Percentiles rank a stretch among this genome's conserved stretches.
Evolutionary conservation across 2,888 invertebrate species (phyloP).

Genomic region (Leptinotarsa rubiginosa): DNA sequence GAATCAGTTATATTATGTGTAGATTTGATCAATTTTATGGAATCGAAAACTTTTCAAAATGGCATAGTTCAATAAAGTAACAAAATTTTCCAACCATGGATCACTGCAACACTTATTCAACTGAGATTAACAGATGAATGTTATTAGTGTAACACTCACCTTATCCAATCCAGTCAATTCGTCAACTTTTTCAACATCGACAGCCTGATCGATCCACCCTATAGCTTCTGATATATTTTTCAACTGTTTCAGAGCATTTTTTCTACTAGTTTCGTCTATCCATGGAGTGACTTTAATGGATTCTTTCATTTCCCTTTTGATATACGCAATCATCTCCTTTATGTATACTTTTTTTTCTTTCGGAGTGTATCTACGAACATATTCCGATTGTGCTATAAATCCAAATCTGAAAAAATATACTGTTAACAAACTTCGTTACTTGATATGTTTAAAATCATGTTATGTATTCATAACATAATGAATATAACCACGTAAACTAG

Average conservation of each 20-base stretch:
- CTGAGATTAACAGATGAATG: too few relatives aligned
- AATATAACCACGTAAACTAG: too few relatives aligned
- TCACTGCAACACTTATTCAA: too few relatives aligned
- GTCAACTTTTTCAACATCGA: slow-evolving; percentile 51
- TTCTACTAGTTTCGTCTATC: slow-evolving; percentile 51
- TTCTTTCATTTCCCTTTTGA: slow-evolving; percentile 49
- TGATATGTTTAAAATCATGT: too few relatives aligned
- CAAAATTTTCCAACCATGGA: too few relatives aligned
- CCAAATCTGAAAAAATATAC: slow-evolving; percentile 47
- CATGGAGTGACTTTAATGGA: slow-evolving; percentile 46
- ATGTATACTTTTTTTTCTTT: slow-evolving; percentile 47
- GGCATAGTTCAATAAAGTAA: too few relatives aligned
- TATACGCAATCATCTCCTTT: slow-evolving; percentile 46
- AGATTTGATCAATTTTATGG: too few relatives aligned
- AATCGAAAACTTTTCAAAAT: too few relatives aligned
- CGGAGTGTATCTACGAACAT: slow-evolving; percentile 50
- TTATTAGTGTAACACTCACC: slow-evolving; percentile 40
- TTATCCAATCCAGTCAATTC: slow-evolving; percentile 47
- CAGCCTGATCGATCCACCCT: slow-evolving; percentile 53
- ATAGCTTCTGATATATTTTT: slow-evolving; percentile 47
- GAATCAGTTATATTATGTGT: too few relatives aligned
- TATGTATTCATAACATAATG: too few relatives aligned
- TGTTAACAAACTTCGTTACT: neutral
- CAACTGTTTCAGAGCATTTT: slow-evolving; percentile 41
- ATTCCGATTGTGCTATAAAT: slow-evolving; percentile 54